Evolutionary conservation across 2,797 vertebrate genomes (phyloP).

Genomic region (Mus spretus): DNA sequence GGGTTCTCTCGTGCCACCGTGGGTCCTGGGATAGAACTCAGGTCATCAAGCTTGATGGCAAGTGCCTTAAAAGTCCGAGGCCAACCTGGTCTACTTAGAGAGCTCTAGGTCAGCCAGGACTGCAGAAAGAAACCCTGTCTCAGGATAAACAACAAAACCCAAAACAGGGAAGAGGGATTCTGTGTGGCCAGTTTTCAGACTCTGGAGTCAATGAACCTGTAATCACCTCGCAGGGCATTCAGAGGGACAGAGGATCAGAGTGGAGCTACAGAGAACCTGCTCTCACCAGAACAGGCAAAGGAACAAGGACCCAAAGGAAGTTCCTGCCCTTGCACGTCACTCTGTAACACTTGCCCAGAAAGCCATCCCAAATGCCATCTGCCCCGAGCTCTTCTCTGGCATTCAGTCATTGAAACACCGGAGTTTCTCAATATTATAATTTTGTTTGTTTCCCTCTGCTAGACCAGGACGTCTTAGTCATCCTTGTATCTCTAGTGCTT

Average conservation of each 20-base stretch:
- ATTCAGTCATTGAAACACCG: slow-evolving; percentile 53
- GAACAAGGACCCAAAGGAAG: not conserved
- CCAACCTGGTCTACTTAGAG: not conserved
- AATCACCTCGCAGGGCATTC: not conserved
- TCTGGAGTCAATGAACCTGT: not conserved
- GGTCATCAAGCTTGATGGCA: not conserved
- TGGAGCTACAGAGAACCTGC: slow-evolving; percentile 1
- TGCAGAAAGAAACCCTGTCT: not conserved
- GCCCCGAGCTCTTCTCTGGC: slow-evolving; percentile 27
- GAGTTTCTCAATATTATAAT: slow-evolving; percentile 56
- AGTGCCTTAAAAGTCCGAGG: not conserved
- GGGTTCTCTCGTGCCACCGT: not conserved
- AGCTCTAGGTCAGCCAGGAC: not conserved
- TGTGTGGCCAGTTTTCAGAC: slow-evolving; percentile 2
- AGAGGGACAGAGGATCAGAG: slow-evolving; percentile 52
- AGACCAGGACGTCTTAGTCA: slow-evolving; percentile 27
- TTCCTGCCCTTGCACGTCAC: not conserved
- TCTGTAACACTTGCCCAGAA: slow-evolving; percentile 43
- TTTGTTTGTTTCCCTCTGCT: slow-evolving; percentile 57
- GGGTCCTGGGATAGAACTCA: not conserved
- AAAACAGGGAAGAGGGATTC: slow-evolving; percentile 3
- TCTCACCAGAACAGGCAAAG: not conserved
- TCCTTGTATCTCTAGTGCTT: slow-evolving; percentile 48
- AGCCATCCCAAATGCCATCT: slow-evolving; percentile 55
- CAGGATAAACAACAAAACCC: not conserved